These are phyloP conservation scores for Hydriomena furcata DNA, from an alignment of 2,888 invertebrate species.

Conservation along the genomic window DNA sequence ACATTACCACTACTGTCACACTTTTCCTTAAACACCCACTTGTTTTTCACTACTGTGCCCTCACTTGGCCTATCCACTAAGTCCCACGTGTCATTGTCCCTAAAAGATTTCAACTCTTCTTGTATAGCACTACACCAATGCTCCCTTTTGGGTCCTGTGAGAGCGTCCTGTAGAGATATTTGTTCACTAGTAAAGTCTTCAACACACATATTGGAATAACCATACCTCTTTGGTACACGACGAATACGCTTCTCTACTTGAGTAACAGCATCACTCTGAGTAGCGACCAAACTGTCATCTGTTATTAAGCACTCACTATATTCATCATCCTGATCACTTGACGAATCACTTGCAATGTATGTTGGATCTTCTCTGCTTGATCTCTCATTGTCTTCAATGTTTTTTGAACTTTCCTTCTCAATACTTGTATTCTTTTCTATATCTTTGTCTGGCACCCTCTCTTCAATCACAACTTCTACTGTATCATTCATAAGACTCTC, in stretches of 20 bases:
- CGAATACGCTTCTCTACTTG: too few relatives aligned
- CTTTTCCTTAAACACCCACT: constrained; percentile 33
- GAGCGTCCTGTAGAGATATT: constrained; percentile 9
- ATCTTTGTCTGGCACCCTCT: constrained; percentile 16
- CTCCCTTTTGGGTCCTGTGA: constrained; percentile 25
- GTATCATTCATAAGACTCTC: constrained; percentile 22
- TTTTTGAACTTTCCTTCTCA: not conserved
- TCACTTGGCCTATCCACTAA: constrained; percentile 22
- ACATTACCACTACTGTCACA: constrained; percentile 18
- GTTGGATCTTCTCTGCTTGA: too few relatives aligned
- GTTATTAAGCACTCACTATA: not conserved
- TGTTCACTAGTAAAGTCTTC: not conserved
- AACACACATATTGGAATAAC: not conserved
- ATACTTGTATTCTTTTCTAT: constrained; percentile 28
- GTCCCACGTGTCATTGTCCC: constrained; percentile 36
- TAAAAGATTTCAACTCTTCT: constrained; percentile 32
- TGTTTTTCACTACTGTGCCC: constrained; percentile 29
- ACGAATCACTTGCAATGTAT: too few relatives aligned
- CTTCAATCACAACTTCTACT: constrained; percentile 26
- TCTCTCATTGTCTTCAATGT: constrained; percentile 5
- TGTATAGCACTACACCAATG: constrained; percentile 30
- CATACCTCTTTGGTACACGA: not conserved
- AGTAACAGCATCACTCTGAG: too few relatives aligned
- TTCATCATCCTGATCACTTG: not conserved
- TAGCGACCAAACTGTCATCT: not conserved